A percentile compares a stretch with the other conserved stretches of the same genome.
These are phyloP conservation scores for Otolemur crassicaudatus DNA, from an alignment of 2,797 vertebrate species.

Conservation along the genomic window DNA sequence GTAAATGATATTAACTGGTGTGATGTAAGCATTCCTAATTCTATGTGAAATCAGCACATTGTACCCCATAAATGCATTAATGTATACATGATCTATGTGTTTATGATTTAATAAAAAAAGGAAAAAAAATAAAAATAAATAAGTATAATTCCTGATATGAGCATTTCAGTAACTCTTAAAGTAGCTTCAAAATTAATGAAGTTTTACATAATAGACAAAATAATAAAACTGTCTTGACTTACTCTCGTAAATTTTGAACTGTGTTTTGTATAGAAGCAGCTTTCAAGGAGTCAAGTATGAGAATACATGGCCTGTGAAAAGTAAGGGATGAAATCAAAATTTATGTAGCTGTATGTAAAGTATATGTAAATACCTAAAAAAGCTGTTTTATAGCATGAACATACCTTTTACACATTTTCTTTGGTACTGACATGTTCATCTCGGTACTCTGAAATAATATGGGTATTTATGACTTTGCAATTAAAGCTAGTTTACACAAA, in stretches of 20 bases:
- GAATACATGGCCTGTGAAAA: slow-evolving; percentile 95
- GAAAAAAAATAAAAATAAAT: no score
- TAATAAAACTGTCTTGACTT: slow-evolving; percentile 87
- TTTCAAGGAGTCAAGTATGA: slow-evolving; percentile 97
- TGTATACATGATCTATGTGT: no score
- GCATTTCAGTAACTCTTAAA: slow-evolving; percentile 40
- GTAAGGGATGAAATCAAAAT: slow-evolving; percentile 67
- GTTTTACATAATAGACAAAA: slow-evolving; percentile 41
- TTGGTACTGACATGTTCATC: slow-evolving; percentile 86
- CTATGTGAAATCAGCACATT: no score
- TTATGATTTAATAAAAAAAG: no score
- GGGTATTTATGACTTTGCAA: slow-evolving; percentile 68
- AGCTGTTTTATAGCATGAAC: slow-evolving; percentile 55
- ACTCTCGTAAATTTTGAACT: slow-evolving; percentile 96
- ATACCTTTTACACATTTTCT: slow-evolving; percentile 93
- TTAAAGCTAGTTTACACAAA: slow-evolving; percentile 72
- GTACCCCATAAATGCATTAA: no score
- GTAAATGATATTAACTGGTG: no score
- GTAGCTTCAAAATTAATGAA: slow-evolving; percentile 57
- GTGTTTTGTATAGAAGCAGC: slow-evolving; percentile 93
- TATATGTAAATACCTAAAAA: slow-evolving; percentile 47
- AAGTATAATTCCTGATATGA: neutral
- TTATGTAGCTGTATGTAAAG: neutral
- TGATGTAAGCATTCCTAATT: no score
- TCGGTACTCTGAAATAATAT: slow-evolving; percentile 84